phyloP scores from a whole-genome alignment of 2,888 invertebrate genomes.

The Gastrophysa polygoni region DNA sequence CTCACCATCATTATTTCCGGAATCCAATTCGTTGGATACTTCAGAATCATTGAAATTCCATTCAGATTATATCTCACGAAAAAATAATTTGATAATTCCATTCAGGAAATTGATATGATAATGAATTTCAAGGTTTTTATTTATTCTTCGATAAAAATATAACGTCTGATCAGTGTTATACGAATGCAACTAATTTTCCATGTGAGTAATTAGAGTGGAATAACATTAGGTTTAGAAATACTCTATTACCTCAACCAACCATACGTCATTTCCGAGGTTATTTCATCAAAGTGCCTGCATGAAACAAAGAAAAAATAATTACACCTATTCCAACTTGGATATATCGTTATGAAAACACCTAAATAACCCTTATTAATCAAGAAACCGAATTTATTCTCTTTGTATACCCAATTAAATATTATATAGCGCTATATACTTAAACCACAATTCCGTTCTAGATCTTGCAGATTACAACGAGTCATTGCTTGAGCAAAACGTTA shows the following conservation, averaged over 20 bases:
- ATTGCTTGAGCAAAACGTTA: constrained; percentile 33
- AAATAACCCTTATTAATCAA: constrained; percentile 28
- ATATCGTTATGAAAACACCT: constrained; percentile 19
- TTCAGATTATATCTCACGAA: no score
- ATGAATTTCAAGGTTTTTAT: no score
- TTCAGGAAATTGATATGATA: no score
- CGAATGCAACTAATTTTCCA: no score
- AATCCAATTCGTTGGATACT: no score
- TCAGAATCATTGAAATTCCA: no score
- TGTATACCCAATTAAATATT: constrained; percentile 31
- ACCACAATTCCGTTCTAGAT: constrained; percentile 34
- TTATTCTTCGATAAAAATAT: no score
- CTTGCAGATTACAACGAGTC: constrained; percentile 31
- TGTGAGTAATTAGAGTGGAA: neutral
- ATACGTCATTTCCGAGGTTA: neutral
- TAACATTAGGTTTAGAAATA: neutral
- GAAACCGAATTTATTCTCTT: constrained; percentile 26
- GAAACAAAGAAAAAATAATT: constrained; percentile 17
- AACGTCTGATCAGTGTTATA: no score
- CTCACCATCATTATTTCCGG: no score
- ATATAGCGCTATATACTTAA: constrained; percentile 31
- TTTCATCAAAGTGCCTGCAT: neutral
- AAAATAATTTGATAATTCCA: no score
- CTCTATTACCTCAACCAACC: neutral
- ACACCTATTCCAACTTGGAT: constrained; percentile 5